phyloP scores from a whole-genome alignment of 2,888 invertebrate species.

The Lycia hirtaria region DNA sequence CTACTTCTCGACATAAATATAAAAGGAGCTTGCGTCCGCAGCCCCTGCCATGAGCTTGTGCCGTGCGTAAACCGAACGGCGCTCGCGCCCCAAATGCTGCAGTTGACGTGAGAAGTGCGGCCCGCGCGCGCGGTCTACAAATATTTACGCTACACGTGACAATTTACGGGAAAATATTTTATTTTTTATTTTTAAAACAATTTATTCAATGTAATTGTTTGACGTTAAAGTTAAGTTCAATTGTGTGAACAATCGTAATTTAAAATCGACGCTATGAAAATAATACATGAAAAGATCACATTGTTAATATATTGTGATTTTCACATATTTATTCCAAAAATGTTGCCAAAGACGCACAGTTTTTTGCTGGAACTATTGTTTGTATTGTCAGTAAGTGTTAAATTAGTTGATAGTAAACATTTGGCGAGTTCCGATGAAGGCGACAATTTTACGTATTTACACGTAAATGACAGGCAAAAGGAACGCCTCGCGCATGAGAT shows the following conservation, averaged over 20 bases:
- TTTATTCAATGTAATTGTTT: slow-evolving; percentile 11
- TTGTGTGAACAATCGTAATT: no score
- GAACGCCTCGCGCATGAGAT: slow-evolving; percentile 37
- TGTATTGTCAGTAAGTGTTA: slow-evolving; percentile 1
- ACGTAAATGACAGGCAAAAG: slow-evolving; percentile 29
- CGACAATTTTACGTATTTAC: slow-evolving; percentile 20
- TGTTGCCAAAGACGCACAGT: slow-evolving; percentile 1
- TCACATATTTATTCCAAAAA: slow-evolving; percentile 7
- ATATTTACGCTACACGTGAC: slow-evolving; percentile 26
- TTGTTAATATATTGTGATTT: no score
- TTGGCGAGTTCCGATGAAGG: neutral
- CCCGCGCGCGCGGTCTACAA: slow-evolving; percentile 53
- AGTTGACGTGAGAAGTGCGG: slow-evolving; percentile 50
- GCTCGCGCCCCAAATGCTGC: slow-evolving; percentile 58
- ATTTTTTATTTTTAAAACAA: no score
- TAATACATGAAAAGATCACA: no score
- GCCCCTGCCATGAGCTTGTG: slow-evolving; percentile 31
- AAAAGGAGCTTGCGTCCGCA: slow-evolving; percentile 37
- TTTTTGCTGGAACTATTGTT: slow-evolving; percentile 5
- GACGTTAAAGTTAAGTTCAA: no score
- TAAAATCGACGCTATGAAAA: no score
- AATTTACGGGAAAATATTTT: slow-evolving; percentile 31
- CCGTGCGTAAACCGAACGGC: slow-evolving; percentile 36
- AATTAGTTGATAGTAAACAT: neutral
- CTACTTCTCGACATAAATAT: slow-evolving; percentile 16